Evolutionary conservation across 1,140 invertebrate genomes (phyloP).

Genomic region (Atta texana): DNA sequence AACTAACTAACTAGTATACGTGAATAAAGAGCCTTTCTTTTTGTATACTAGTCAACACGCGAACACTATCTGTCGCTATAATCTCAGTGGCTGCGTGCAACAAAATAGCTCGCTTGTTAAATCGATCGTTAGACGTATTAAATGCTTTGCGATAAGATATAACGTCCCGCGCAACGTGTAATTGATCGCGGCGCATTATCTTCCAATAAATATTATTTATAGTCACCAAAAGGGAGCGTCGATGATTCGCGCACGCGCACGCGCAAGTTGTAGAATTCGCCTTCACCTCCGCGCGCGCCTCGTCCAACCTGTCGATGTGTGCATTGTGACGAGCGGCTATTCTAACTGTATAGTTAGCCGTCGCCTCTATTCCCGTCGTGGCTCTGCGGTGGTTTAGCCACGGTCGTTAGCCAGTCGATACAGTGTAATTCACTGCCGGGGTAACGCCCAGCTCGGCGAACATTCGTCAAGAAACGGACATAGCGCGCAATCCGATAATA

Average conservation of each 20-base stretch:
- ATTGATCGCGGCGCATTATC: constrained; percentile 61
- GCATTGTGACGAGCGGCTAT: constrained; percentile 49
- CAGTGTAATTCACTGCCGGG: constrained; percentile 65
- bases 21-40: background rate
- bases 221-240: constrained; percentile 3
- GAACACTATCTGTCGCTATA: background rate
- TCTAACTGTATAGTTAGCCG: constrained; percentile 46
- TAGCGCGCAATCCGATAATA: constrained; percentile 72
- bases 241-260: background rate
- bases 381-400: constrained; percentile 34
- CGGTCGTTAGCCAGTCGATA: constrained; percentile 64
- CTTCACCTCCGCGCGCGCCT: background rate
- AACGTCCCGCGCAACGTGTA: constrained; percentile 43
- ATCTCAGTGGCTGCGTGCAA: constrained; percentile 32
- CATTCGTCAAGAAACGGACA: constrained; percentile 69
- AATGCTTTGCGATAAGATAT: constrained; percentile 34
- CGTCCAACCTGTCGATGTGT: constrained; percentile 5
- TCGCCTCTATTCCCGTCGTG: constrained; percentile 65
- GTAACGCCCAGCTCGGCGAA: constrained; percentile 67
- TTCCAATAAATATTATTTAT: constrained; percentile 72
- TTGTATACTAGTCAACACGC: background rate
- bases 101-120: constrained; percentile 43
- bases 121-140: constrained; percentile 63
- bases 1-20: background rate
- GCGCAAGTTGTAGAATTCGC: background rate